phyloP scores from a whole-genome alignment of 1,140 invertebrate genomes.

The Orius laevigatus region DNA sequence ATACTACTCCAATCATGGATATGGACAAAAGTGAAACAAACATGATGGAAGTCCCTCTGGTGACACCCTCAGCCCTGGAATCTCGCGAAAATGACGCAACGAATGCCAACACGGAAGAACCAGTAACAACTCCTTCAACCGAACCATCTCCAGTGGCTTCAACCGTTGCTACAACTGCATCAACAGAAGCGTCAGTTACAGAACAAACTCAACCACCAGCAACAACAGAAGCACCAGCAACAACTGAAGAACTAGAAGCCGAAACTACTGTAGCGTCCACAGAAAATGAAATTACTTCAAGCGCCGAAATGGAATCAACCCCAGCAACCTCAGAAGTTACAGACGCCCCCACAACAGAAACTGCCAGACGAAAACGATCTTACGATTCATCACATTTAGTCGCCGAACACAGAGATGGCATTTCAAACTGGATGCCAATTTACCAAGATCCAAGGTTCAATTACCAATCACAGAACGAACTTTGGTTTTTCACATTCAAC shows the following conservation, averaged over 20 bases:
- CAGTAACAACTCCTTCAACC: conserved; percentile 7
- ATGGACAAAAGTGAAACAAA: not conserved
- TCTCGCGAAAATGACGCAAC: not conserved
- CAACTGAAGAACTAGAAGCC: not conserved
- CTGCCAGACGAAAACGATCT: not conserved
- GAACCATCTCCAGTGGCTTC: not conserved
- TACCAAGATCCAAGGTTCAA: conserved; percentile 10
- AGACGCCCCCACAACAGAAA: conserved; percentile 6
- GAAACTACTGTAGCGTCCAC: not conserved
- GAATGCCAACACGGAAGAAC: not conserved
- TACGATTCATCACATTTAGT: conserved; percentile 6
- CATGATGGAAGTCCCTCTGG: not conserved
- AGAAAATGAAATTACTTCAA: not conserved
- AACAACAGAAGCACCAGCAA: conserved; percentile 8
- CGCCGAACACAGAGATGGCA: conserved; percentile 5
- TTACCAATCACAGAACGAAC: conserved; percentile 10
- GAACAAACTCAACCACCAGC: conserved; percentile 7
- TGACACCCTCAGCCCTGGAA: too few species aligned
- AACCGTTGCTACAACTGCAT: conserved; percentile 6
- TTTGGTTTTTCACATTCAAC: conserved; percentile 19
- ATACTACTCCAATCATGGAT: not conserved
- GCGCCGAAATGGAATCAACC: not conserved
- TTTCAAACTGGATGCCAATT: conserved; percentile 13
- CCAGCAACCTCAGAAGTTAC: not conserved
- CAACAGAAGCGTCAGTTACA: conserved; percentile 6